phyloP scores from a whole-genome alignment of 2,113 vertebrate species.

The Chionis minor region DNA sequence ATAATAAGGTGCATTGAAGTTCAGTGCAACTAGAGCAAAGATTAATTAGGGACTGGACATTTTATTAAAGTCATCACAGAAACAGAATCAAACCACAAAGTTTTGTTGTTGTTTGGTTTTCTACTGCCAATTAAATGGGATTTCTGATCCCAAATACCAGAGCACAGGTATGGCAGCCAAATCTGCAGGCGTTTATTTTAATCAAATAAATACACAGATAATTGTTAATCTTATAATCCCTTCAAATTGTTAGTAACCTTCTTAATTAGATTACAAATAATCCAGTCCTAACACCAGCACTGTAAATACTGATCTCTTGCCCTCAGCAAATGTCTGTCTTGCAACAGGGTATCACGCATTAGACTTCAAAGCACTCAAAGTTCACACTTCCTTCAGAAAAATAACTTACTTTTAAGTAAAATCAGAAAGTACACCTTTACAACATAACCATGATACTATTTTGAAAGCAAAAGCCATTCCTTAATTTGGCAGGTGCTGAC shows the following conservation, averaged over 20 bases:
- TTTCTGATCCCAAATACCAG: constrained; percentile 2
- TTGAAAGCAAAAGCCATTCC: constrained; percentile 69
- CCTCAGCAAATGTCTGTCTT: background rate
- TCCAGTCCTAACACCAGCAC: constrained; percentile 15
- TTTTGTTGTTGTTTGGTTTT: background rate
- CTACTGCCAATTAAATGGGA: background rate
- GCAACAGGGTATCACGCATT: background rate
- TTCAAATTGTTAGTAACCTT: constrained; percentile 35
- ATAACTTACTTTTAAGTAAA: background rate
- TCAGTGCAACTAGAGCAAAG: background rate
- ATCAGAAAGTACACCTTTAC: constrained; percentile 37
- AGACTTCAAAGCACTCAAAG: background rate
- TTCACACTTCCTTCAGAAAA: background rate
- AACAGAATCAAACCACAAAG: background rate
- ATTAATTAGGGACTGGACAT: background rate
- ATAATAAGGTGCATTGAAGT: background rate
- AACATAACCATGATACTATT: constrained; percentile 68
- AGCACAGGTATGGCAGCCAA: constrained; percentile 14
- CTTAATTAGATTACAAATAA: constrained; percentile 61
- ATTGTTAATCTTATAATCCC: constrained; percentile 57
- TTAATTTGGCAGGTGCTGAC: constrained; percentile 63
- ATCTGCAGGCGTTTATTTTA: constrained; percentile 25
- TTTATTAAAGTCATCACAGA: background rate
- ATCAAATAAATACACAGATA: constrained; percentile 51
- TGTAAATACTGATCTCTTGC: background rate